Conservation (phyloP, 2,888 invertebrate genomes). For the Melanchra persicariae region DNA sequence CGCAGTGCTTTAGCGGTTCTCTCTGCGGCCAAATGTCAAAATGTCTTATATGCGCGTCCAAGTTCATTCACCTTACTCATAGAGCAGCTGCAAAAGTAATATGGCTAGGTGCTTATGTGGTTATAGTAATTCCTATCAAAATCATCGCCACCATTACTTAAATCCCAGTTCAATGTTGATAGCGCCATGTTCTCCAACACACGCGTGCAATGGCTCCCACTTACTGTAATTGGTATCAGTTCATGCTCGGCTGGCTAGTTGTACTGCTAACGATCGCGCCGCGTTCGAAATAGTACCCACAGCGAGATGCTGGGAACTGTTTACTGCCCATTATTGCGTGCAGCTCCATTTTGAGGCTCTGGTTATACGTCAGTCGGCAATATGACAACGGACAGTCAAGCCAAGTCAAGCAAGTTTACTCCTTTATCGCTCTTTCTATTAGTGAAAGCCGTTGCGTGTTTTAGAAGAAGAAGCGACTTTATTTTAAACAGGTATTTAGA, state of each 20-base stretch:
- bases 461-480: not conserved
- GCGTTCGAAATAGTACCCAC: constrained; percentile 2
- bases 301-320: constrained; percentile 14
- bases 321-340: constrained; percentile 19
- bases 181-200: not conserved
- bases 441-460: not conserved
- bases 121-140: not conserved
- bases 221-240: constrained; percentile 46
- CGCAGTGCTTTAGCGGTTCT: too few relatives aligned
- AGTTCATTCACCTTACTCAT: not conserved
- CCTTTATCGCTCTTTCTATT: not conserved
- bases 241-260: constrained; percentile 9
- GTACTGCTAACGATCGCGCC: constrained; percentile 35
- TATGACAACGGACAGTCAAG: not conserved
- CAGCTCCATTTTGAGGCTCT: not conserved
- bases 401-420: not conserved
- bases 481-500: too few relatives aligned
- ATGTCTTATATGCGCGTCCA: not conserved
- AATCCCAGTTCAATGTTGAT: not conserved
- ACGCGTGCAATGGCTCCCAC: constrained; percentile 7
- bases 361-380: not conserved
- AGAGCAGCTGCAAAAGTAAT: not conserved
- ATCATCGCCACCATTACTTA: not conserved
- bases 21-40: not conserved
- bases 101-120: too few relatives aligned